These are phyloP conservation scores for Coregonus ussuriensis DNA, from an alignment of 2,797 vertebrate genomes.

Conservation along the genomic window DNA sequence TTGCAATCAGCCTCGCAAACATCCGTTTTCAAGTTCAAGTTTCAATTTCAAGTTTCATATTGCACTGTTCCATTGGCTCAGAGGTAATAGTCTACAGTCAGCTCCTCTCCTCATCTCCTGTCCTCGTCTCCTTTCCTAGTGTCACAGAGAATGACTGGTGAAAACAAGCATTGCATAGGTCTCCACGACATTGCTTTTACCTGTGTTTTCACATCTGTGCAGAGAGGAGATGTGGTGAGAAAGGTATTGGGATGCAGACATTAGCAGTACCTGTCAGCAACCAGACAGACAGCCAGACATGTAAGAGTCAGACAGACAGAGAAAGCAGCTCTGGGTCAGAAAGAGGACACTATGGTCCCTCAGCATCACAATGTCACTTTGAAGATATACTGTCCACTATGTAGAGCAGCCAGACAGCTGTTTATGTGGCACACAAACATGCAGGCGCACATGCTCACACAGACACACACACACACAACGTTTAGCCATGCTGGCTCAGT, in stretches of 20 bases:
- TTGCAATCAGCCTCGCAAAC: not conserved
- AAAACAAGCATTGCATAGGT: too few species aligned
- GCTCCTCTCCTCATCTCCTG: too few species aligned
- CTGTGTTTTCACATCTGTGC: too few species aligned
- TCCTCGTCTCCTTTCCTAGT: too few species aligned
- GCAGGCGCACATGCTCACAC: constrained; percentile 6
- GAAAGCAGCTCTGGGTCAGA: not conserved
- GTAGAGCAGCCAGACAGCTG: constrained; percentile 10
- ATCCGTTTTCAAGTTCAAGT: constrained; percentile 13
- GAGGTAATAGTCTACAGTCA: too few species aligned
- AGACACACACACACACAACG: not conserved
- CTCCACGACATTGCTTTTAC: too few species aligned
- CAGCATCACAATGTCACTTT: constrained; percentile 65
- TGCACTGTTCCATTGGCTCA: constrained; percentile 31
- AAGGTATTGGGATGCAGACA: too few species aligned
- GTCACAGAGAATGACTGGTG: too few species aligned
- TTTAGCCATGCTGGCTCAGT: not conserved
- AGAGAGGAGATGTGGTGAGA: too few species aligned
- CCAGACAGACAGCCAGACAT: too few species aligned
- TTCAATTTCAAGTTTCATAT: constrained; percentile 50
- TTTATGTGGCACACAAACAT: constrained; percentile 42
- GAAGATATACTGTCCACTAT: constrained; percentile 57
- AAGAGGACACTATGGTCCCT: constrained; percentile 46
- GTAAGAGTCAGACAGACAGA: too few species aligned
- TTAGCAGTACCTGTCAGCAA: too few species aligned